phyloP scores from a whole-genome alignment of 2,797 vertebrate species.

The Leptodactylus fallax region DNA sequence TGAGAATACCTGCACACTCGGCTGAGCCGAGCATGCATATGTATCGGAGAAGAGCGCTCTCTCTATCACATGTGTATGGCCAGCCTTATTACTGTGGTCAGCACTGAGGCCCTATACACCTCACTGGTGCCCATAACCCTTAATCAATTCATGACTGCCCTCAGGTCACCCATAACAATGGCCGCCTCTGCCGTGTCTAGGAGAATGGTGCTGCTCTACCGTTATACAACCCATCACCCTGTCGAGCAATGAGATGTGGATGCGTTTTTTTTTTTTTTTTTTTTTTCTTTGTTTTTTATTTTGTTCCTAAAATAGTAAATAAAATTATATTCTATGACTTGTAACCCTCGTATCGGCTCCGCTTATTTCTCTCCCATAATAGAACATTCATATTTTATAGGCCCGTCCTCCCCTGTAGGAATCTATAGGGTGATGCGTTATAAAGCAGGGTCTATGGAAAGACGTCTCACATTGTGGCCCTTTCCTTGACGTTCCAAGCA shows the following conservation, averaged over 20 bases:
- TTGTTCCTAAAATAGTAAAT: slow-evolving; percentile 56
- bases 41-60: too few species aligned
- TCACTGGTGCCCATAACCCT: too few species aligned
- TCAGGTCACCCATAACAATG: background rate
- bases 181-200: background rate
- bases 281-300: slow-evolving; percentile 4
- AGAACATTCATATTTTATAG: too few species aligned
- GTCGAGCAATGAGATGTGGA: slow-evolving; percentile 39
- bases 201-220: background rate
- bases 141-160: background rate
- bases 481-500: too few species aligned
- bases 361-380: background rate
- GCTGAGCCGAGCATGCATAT: too few species aligned
- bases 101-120: background rate
- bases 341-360: background rate
- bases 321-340: slow-evolving; percentile 60
- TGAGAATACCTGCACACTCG: too few species aligned
- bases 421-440: too few species aligned
- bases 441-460: too few species aligned
- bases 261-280: slow-evolving; percentile 14
- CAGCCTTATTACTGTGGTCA: background rate
- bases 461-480: too few species aligned
- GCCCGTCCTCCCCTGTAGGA: too few species aligned
- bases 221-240: background rate
- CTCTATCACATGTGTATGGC: too few species aligned